These are phyloP conservation scores for Pangasianodon gigas DNA, from an alignment of 2,113 vertebrate species.

Conservation along the genomic window DNA sequence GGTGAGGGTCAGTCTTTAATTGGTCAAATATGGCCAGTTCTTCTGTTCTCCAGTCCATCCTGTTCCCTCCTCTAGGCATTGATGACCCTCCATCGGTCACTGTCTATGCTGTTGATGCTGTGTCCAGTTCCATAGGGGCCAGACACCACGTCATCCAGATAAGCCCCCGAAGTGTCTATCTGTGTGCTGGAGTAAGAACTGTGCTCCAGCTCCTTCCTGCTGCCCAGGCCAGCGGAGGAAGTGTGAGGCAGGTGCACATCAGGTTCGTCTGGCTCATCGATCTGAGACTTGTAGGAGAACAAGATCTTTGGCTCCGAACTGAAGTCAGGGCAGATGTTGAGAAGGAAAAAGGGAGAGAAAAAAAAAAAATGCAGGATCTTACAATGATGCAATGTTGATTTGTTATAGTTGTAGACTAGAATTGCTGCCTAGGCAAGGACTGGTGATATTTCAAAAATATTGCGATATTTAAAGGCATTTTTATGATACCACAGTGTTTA, in stretches of 20 bases:
- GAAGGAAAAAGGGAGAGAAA: background rate
- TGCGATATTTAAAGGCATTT: background rate
- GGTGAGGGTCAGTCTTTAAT: background rate
- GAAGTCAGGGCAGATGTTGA: slow-evolving; percentile 12
- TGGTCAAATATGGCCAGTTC: background rate
- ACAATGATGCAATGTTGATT: background rate
- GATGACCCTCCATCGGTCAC: slow-evolving; percentile 90
- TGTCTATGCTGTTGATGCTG: slow-evolving; percentile 91
- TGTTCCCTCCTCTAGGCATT: slow-evolving; percentile 69
- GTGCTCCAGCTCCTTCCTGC: slow-evolving; percentile 79
- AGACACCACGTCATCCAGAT: slow-evolving; percentile 90
- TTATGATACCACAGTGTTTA: background rate
- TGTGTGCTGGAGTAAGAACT: slow-evolving; percentile 91
- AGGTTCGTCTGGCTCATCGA: slow-evolving; percentile 91
- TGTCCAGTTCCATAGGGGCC: slow-evolving; percentile 80
- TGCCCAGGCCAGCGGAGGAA: slow-evolving; percentile 79
- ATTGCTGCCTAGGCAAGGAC: background rate
- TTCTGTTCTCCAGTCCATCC: background rate
- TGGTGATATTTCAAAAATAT: background rate
- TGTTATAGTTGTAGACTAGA: background rate
- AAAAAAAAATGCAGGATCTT: background rate
- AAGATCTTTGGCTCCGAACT: slow-evolving; percentile 98
- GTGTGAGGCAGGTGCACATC: slow-evolving; percentile 93
- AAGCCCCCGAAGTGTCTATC: slow-evolving; percentile 85
- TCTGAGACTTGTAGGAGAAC: slow-evolving; percentile 98